Conservation (phyloP, 2,113 vertebrate species). For the Picathartes gymnocephalus region DNA sequence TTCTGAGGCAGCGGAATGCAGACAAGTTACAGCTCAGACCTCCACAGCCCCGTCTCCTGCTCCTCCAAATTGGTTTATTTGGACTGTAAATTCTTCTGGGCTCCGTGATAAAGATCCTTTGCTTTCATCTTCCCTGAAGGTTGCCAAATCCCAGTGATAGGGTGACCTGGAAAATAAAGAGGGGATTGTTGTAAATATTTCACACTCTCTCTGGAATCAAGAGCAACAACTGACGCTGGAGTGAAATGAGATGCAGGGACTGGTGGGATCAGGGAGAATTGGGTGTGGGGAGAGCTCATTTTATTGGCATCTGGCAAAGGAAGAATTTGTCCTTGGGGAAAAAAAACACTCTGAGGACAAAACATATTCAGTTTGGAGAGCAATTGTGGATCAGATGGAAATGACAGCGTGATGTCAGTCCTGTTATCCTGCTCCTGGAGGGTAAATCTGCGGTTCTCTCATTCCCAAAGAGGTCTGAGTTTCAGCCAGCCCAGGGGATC, state of each 20-base stretch:
- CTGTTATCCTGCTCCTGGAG: neutral
- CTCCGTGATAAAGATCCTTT: neutral
- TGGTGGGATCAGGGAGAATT: neutral
- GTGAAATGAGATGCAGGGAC: neutral
- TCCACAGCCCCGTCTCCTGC: neutral
- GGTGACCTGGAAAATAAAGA: slow-evolving; percentile 17
- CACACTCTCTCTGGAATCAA: neutral
- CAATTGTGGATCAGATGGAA: neutral
- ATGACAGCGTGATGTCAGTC: neutral
- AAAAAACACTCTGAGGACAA: neutral
- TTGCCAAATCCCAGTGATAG: neutral
- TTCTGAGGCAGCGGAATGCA: slow-evolving; percentile 9
- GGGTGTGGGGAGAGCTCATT: neutral
- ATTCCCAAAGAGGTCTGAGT: neutral
- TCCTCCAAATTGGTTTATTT: slow-evolving; percentile 41
- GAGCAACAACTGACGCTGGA: neutral
- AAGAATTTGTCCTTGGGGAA: neutral
- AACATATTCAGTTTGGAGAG: neutral
- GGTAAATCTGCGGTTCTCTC: neutral
- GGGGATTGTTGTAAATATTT: slow-evolving; percentile 20
- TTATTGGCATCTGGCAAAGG: neutral
- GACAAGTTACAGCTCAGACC: slow-evolving; percentile 23
- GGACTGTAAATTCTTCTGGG: slow-evolving; percentile 39
- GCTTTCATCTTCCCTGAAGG: slow-evolving; percentile 13
- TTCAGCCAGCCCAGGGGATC: neutral